Evolutionary conservation across 2,113 vertebrate genomes (phyloP).

Genomic region (Hipposideros armiger): DNA sequence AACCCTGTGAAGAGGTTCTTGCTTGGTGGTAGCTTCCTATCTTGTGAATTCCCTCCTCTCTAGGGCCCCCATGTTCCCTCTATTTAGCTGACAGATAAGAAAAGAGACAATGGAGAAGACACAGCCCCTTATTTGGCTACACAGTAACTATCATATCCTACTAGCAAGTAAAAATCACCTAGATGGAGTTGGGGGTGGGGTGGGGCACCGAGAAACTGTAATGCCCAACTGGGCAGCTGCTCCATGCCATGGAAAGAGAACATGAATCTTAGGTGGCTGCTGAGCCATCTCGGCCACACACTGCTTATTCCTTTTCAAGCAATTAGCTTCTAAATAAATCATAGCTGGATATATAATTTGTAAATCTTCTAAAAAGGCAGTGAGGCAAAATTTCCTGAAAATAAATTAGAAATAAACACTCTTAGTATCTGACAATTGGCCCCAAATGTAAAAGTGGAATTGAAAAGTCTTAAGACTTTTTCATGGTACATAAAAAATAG

Average conservation of each 20-base stretch:
- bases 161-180: background rate
- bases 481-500: background rate
- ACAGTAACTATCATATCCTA: conserved; percentile 14
- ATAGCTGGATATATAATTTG: conserved; percentile 40
- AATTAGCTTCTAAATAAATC: conserved; percentile 58
- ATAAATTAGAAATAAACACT: conserved; percentile 44
- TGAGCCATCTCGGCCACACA: background rate
- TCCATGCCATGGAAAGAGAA: conserved; percentile 29
- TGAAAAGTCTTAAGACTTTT: conserved; percentile 50
- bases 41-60: background rate
- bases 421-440: background rate
- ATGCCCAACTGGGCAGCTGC: background rate
- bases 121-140: conserved; percentile 1
- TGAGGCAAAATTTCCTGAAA: conserved; percentile 55
- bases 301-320: background rate
- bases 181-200: background rate
- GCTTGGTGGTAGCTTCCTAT: background rate
- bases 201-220: background rate
- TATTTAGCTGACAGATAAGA: conserved; percentile 22
- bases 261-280: conserved; percentile 19
- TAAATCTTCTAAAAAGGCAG: conserved; percentile 20
- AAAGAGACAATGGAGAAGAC: conserved; percentile 22
- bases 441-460: conserved; percentile 12
- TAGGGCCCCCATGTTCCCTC: background rate
- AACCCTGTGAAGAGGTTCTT: conserved; percentile 40